Evolutionary conservation across 1,140 invertebrate species (phyloP), one percentile per base, ranked within the genome.

Genomic region (Thalassaphorura encarpata): DNA sequence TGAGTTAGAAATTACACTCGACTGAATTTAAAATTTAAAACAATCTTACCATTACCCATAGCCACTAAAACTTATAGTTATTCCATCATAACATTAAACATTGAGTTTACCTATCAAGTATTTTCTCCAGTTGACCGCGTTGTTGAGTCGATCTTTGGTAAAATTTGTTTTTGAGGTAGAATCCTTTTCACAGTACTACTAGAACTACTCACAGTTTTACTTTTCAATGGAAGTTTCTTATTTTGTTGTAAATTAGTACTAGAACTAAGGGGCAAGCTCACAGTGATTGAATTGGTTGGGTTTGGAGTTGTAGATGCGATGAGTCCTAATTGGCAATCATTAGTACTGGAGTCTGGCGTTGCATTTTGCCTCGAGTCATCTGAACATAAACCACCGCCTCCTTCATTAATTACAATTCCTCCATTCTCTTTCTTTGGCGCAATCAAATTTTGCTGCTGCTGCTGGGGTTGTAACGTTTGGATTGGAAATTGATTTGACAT

Each of bases 61-160:
- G n/a, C n/a, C n/a, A n/a, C n/a, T n/a, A n/a, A n/a, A n/a, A n/a
- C n/a, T n/a, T n/a, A n/a, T n/a, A n/a, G n/a, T n/a, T n/a, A n/a
- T n/a, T n/a, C n/a, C n/a, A n/a, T n/a, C n/a, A n/a, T n/a, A n/a
- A n/a, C n/a, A n/a, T n/a, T n/a, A n/a, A n/a, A n/a, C n/a, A n/a
- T n/a, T n/a, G n/a, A n/a, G n/a, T n/a, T n/a, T n/a, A n/a, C n/a
- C n/a, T n/a, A n/a, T n/a, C n/a, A n/a, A n/a, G n/a, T n/a, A 39
- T 41, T 56, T 39, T 62, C 59, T 56, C 59, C 61, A 16, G 57
- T 52, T 15, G 63, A 62, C 28, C 60, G 59, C 24, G 63, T 65
- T 26, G 63, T 65, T 13, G 63, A 65, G 29, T 65, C 63, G 52
- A 65, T 65, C 50, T 65, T 65, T 2, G 63, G 63, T 24, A 65